Base-by-base conservation (phyloP, 2,113 vertebrate genomes). In the Capreolus pygargus region DNA sequence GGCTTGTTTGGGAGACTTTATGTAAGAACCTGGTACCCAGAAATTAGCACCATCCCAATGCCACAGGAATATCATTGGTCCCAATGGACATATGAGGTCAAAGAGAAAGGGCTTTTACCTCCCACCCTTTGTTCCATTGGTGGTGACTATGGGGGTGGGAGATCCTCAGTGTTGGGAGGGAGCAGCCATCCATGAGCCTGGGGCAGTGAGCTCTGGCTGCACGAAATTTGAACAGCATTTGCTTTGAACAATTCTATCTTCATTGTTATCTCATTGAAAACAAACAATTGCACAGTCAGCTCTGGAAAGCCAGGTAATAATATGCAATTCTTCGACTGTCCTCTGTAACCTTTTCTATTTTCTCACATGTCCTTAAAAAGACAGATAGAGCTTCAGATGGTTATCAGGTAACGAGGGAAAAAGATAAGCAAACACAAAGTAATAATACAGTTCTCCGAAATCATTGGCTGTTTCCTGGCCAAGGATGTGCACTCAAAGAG, bases 391-490 rank as follows among this genome's bases (percentile, higher is more conserved):
- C 95, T 92, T 64, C 95, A 92, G 97, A 98, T 98, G 98, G 97
- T 97, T 98, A 98, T 98, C 98, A 83, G 96, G 98, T 57, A 94
- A 97, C 96, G 93, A 76, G 95, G 86, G 97, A 70, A 94, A 90
- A 79, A 98, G 98, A 98, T 98, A 98, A 98, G 98, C 96, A 97
- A 98, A 98, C 98, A 95, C 97, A 82, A 93, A 97, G 98, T 95
- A 95, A 96, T 97, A 97, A 98, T 97, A 95, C 3, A 84, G 91
- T 87, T 87, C 91, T 95, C 95, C 36, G 89, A 52, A 92, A 97
- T 94, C 93, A 78, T 43, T 57, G 97, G 89, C 11, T 85, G 95
- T 90, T 95, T 89, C 94, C 84, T 84, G 67, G 97, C 94, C 0
- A n/a, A 70, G 87, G 47, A 33, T 10, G 84, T 21, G 55, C 36